These are phyloP conservation scores for Scopus umbretta DNA, from an alignment of 2,113 vertebrate genomes.

Conservation along the genomic window DNA sequence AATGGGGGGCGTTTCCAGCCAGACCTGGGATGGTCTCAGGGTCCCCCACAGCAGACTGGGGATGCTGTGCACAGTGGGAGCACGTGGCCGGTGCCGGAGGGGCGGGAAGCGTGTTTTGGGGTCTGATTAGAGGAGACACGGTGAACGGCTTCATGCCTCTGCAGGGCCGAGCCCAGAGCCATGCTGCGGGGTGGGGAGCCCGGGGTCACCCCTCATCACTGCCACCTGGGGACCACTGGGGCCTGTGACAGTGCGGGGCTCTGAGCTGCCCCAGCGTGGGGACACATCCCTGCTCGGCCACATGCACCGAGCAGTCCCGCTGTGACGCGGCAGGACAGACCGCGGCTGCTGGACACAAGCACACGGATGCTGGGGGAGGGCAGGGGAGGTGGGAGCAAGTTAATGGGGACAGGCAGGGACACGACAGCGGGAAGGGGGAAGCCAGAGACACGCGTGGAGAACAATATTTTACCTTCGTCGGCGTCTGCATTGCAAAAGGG, in stretches of 20 bases:
- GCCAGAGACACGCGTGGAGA: background rate
- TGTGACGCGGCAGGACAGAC: accelerated
- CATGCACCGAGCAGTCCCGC: background rate
- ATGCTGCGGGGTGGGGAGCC: accelerated
- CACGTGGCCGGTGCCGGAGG: accelerated
- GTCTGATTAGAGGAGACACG: background rate
- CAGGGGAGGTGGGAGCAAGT: background rate
- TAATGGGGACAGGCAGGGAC: slow-evolving; percentile 8
- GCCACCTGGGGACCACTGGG: background rate
- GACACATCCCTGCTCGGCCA: background rate
- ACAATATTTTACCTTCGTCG: slow-evolving; percentile 89
- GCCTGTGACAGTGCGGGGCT: accelerated
- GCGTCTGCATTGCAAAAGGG: slow-evolving; percentile 88
- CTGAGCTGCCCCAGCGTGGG: background rate
- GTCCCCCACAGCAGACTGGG: background rate
- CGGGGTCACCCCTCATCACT: background rate
- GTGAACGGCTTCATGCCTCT: background rate
- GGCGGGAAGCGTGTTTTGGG: background rate
- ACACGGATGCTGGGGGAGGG: background rate
- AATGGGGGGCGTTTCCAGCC: accelerated
- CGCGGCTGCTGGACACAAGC: accelerated
- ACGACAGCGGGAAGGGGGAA: accelerated
- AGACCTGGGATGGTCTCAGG: background rate
- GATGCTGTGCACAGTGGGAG: background rate
- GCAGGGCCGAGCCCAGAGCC: background rate